Evolutionary conservation across 2,113 vertebrate species (phyloP).

Genomic region (Columba livia): DNA sequence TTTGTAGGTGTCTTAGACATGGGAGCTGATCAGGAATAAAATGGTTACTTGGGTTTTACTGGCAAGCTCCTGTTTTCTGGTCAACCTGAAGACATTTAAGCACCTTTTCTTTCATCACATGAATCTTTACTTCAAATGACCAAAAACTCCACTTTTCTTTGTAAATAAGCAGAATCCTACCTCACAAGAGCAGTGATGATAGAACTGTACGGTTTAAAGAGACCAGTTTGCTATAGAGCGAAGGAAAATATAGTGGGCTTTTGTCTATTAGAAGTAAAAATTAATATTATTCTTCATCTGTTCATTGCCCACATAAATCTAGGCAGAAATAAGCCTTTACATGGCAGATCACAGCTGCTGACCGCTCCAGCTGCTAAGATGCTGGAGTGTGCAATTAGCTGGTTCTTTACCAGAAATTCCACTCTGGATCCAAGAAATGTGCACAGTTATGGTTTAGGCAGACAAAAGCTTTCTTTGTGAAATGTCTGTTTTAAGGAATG

Average conservation of each 20-base stretch:
- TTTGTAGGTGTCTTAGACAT: background rate
- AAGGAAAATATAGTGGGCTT: background rate
- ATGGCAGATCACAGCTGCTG: background rate
- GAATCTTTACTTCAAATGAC: background rate
- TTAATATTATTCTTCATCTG: fast-evolving
- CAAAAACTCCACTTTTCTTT: background rate
- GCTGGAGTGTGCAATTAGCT: no score
- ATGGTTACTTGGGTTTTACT: background rate
- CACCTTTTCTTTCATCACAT: background rate
- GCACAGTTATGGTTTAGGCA: background rate
- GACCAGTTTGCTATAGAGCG: fast-evolving
- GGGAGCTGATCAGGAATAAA: background rate
- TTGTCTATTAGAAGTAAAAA: background rate
- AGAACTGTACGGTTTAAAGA: background rate
- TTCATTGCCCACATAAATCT: background rate
- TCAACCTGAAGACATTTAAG: background rate
- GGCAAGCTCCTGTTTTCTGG: background rate
- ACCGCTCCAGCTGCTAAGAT: background rate
- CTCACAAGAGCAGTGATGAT: background rate
- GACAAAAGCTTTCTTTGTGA: background rate
- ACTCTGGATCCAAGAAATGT: background rate
- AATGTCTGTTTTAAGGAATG: background rate
- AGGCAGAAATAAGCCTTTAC: background rate
- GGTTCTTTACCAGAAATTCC: background rate
- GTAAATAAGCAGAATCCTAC: background rate